These are phyloP conservation scores for Cheilinus undulatus DNA, from an alignment of 2,113 vertebrate species.

Conservation along the genomic window DNA sequence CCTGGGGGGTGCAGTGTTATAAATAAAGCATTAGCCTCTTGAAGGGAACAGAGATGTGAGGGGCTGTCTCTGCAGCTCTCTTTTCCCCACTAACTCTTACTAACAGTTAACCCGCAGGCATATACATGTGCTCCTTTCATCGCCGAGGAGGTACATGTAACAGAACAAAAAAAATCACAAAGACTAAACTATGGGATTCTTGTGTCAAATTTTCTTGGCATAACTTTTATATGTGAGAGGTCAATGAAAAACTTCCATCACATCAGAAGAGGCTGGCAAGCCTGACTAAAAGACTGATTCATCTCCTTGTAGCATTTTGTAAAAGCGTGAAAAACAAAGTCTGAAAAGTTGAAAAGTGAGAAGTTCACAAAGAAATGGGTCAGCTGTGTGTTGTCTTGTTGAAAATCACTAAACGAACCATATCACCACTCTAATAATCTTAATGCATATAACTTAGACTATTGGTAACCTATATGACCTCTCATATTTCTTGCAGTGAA, in stretches of 20 bases:
- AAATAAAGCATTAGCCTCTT: conserved; percentile 86
- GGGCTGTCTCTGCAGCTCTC: conserved; percentile 71
- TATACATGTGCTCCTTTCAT: conserved; percentile 74
- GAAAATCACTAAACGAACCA: neutral
- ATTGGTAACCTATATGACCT: neutral
- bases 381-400: neutral
- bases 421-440: neutral
- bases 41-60: conserved; percentile 81
- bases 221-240: conserved; percentile 3
- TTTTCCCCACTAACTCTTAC: conserved; percentile 76
- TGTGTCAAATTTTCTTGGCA: conserved; percentile 43
- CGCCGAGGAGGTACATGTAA: conserved; percentile 63
- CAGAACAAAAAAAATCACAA: conserved; percentile 56
- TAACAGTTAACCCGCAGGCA: conserved; percentile 80
- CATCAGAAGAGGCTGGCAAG: conserved; percentile 1
- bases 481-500: neutral
- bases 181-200: conserved; percentile 55
- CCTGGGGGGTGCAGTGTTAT: conserved; percentile 78
- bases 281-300: neutral
- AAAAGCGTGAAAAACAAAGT: conserved; percentile 15
- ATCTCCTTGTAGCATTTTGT: neutral
- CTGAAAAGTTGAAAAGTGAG: conserved; percentile 7
- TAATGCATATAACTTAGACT: neutral
- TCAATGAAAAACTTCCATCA: conserved; percentile 5
- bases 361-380: neutral